A percentile compares a stretch with the other conserved stretches of the same genome.
phyloP scores from a whole-genome alignment of 2,113 vertebrate species.

The Macrotus californicus region DNA sequence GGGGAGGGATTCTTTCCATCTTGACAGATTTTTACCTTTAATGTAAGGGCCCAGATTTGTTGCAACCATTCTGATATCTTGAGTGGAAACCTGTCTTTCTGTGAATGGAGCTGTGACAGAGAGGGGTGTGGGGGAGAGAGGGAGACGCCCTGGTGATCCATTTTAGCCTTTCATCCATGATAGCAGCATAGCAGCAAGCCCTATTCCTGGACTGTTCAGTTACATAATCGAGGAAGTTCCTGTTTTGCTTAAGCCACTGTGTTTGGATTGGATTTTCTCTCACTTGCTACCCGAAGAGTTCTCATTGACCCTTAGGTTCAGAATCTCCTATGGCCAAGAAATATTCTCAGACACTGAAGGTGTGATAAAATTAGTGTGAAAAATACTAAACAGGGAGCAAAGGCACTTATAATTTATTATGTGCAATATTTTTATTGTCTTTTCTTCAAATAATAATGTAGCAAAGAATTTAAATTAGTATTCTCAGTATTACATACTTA shows the following conservation, averaged over 20 bases:
- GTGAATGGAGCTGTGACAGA: background rate
- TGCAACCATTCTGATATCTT: background rate
- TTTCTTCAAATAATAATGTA: background rate
- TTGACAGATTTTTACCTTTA: background rate
- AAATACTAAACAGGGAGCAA: background rate
- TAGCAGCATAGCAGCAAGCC: background rate
- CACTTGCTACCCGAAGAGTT: background rate
- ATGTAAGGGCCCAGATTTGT: background rate
- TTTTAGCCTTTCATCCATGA: background rate
- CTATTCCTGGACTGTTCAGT: background rate
- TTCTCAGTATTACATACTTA: background rate
- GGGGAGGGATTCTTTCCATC: background rate
- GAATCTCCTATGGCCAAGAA: background rate
- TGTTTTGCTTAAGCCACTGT: slow-evolving; percentile 27
- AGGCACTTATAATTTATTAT: background rate
- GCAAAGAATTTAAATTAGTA: background rate
- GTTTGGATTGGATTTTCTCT: slow-evolving; percentile 23
- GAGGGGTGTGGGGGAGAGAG: background rate
- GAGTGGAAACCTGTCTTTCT: background rate
- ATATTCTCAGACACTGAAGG: background rate
- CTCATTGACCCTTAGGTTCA: background rate
- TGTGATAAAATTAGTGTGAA: slow-evolving; percentile 3
- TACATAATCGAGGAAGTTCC: slow-evolving; percentile 41
- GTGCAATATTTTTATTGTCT: background rate
- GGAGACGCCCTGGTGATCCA: background rate